Conservation (phyloP, 1,140 invertebrate genomes). For the Reticulitermes speratus region DNA sequence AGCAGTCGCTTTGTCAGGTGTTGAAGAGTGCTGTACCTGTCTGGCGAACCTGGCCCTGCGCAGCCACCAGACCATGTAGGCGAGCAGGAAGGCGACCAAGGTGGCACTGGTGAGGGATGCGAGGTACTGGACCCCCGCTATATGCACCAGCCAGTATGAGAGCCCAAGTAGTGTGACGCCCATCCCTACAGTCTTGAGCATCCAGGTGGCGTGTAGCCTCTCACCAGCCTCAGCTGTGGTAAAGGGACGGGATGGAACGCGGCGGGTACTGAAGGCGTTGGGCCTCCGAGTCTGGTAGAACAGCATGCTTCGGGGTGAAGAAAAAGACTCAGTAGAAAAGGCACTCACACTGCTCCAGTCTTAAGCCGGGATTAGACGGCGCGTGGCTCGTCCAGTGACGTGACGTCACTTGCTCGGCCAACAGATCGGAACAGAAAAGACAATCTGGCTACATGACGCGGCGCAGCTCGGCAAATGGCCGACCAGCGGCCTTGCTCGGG, state of each 20-base stretch:
- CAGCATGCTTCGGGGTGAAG: not conserved
- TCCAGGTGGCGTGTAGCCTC: not conserved
- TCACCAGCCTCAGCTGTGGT: not conserved
- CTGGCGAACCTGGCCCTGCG: not conserved
- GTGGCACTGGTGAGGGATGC: slow-evolving; percentile 27
- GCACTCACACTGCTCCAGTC: too few species aligned
- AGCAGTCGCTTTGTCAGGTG: too few species aligned
- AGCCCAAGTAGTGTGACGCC: slow-evolving; percentile 10
- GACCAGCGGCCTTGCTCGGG: too few species aligned
- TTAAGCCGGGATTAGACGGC: too few species aligned
- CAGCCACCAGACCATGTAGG: not conserved
- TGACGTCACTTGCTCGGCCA: too few species aligned
- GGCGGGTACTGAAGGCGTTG: not conserved
- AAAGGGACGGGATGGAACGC: not conserved
- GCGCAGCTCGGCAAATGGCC: too few species aligned
- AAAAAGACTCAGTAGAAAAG: too few species aligned
- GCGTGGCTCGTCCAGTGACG: too few species aligned
- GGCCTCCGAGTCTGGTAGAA: not conserved
- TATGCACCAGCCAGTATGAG: slow-evolving; percentile 29
- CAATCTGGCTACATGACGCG: too few species aligned
- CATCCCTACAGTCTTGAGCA: not conserved
- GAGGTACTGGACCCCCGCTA: slow-evolving; percentile 27
- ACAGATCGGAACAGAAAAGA: too few species aligned
- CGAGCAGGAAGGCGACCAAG: not conserved
- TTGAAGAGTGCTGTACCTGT: too few species aligned